Evolutionary conservation across 2,797 vertebrate genomes (phyloP).

Genomic region (Loriculus beryllinus): DNA sequence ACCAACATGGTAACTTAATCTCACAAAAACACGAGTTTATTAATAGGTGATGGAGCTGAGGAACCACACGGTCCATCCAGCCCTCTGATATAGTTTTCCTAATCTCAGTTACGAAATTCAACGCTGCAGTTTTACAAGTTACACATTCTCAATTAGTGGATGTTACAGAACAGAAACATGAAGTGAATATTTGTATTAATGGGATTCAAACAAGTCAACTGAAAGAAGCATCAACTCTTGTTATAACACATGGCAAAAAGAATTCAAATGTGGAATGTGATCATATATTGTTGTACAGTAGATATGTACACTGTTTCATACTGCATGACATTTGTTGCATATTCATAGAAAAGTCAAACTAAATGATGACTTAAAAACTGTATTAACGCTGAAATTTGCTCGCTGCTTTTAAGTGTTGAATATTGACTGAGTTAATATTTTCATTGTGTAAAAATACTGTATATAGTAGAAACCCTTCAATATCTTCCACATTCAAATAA

Average conservation of each 20-base stretch:
- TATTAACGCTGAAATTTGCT: constrained; percentile 29
- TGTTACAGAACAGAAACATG: constrained; percentile 67
- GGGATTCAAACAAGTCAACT: constrained; percentile 63
- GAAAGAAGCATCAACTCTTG: constrained; percentile 45
- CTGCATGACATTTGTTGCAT: constrained; percentile 63
- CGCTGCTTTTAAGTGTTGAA: constrained; percentile 35
- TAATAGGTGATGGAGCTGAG: constrained; percentile 64
- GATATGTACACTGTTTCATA: constrained; percentile 58
- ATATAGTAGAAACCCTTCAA: constrained; percentile 60
- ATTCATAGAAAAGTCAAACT: constrained; percentile 61
- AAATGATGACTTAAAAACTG: constrained; percentile 52
- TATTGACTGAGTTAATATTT: constrained; percentile 53
- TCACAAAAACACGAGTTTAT: constrained; percentile 74
- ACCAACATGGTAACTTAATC: constrained; percentile 72
- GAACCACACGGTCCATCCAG: constrained; percentile 50
- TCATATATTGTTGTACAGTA: constrained; percentile 62
- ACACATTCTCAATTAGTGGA: constrained; percentile 64
- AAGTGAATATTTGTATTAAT: constrained; percentile 61
- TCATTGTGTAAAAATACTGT: constrained; percentile 64
- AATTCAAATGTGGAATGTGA: constrained; percentile 53
- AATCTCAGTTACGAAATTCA: constrained; percentile 58
- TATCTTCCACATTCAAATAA: constrained; percentile 56
- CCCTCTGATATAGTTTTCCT: constrained; percentile 54
- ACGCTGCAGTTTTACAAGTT: constrained; percentile 65
- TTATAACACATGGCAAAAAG: constrained; percentile 59